Base-by-base conservation (phyloP, 2,797 vertebrate species). In the Kryptopterus vitreolus region DNA sequence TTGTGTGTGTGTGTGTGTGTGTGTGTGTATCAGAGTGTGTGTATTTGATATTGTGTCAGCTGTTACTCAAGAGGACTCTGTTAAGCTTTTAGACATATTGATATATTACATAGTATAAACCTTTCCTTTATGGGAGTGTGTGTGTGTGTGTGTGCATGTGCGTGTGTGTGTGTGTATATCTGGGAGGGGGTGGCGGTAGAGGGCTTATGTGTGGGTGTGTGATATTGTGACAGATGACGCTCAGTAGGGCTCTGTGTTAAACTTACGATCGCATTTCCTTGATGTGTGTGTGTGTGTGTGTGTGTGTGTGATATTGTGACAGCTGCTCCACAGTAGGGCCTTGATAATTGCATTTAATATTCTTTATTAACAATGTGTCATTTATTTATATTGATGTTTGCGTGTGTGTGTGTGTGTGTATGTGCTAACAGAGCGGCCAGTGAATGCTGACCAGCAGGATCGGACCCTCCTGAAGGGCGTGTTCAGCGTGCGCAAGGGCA, bases 401-500 rank as follows among this genome's bases (percentile, higher is more conserved):
- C 79, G 33, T 81, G 68, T 82, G 24, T 81, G 57, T 81, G 8
- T 38, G 70, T 79, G 31, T 78, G 43, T 80, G 68, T 80, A 18
- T 76, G 59, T 12, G 4, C 20, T 9, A 57, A 63, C 88, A 99
- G 97, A 97, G 90, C 95, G 93, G 86, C 96, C 96, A 0, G 92
- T 92, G 85, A 96, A 96, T 8, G 90, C 93, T 77, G 97, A 98
- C 85, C 97, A 97, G 90, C 85, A 96, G 87, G 97, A 98, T 88
- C 94, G 96, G 69, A 94, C 96, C 73, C 89, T 97, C 76, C 90
- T 99, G 80, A 96, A 95, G 86, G 97, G 97, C 0, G 91, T 98
- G 71, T 99, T 97, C 85, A 98, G 86, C 0, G 97, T 98, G 11
- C 93, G 97, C 68, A 99, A 99, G 88, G 97, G 97, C 55, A 98